Evolutionary conservation across 2,797 vertebrate genomes (phyloP), one percentile per base, ranked within the genome.

Genomic region (Hapalemur alaotrensis): DNA sequence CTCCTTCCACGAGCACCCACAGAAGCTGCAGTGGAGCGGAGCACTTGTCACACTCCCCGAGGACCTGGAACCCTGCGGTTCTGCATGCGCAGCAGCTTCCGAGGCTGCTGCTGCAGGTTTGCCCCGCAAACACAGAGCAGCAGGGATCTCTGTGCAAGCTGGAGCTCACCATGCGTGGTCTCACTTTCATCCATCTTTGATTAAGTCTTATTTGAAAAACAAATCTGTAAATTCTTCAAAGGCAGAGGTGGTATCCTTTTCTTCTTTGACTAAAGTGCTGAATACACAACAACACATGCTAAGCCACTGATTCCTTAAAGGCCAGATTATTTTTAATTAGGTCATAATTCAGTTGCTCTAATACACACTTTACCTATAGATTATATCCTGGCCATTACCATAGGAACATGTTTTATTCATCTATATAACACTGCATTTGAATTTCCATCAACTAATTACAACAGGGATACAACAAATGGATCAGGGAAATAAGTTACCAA

Each of bases 161-260:
- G 30, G 46, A 52, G 10, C 38, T 50, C 46, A 3, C n/a, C 5
- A 0, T 0, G 1, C 0, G 5, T 5, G 4, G 17, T 38, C 38
- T 17, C 3, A 8, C 28, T 84, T 54, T 4, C 7, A 12, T n/a
- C 70, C 78, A 8, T 30, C 17, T 72, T 32, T 28, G 10, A 57
- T 54, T 5, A 57, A 15, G 14, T 57, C 23, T 78, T 32, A 18
- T 35, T 57, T 65, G 79, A 61, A 72, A 78, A 88, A 13, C 57
- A 23, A 63, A 32, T 46, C 9, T 38, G 43, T 61, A 28, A 61
- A 46, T 10, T 63, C 32, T 59, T n/a, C 23, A 11, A 43, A 54
- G 38, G 43, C 28, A 84, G 15, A 61, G 61, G 4, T 2, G 46
- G 59, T 52, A 12, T 25, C n/a, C 8, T 73, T 46, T 59, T 50